Evolutionary conservation across 1,140 invertebrate genomes (phyloP), one percentile per base, ranked within the genome.

Genomic region (Plutomurus gul): DNA sequence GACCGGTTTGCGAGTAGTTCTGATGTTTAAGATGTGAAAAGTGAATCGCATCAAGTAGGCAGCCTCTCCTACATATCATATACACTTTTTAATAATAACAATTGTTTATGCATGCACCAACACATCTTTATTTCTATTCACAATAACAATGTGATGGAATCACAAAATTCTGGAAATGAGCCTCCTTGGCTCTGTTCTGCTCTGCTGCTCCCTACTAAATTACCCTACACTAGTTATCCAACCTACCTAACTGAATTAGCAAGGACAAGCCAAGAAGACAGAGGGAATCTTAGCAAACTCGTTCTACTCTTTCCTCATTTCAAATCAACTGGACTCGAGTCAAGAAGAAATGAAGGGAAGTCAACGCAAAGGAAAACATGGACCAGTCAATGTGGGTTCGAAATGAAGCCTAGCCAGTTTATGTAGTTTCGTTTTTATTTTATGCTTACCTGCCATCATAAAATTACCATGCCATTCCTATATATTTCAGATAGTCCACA

Each of bases 161-260:
- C 70, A 72, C 70, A 40, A 72, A 72, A 72, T 72, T 72, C 70
- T 72, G 70, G 70, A 72, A 72, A 72, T 72, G 36, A 72, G 70
- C 70, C 40, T 72, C 37, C 27, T 8, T 43, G n/a, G 8, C n/a
- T 43, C 39, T 43, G 39, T 43, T 43, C 39, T 43, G 10, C 10
- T 43, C n/a, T n/a, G 39, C n/a, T 43, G 39, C n/a, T 43, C 39
- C 39, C n/a, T n/a, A 13, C 39, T 43, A 43, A 43, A 43, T 10
- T n/a, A 13, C 39, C 11, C 39, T 65, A 27, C 25, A 60, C 47
- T 51, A 51, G 47, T 51, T 51, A 25, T 51, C 47, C 13, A 51
- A 8, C 47, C 47, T 49, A 20, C 18, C 18, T 49, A 51, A 51
- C 25, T 51, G 20, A 51, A 51, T 51, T 22, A 51, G 47, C 47